Conservation (phyloP, 1,140 invertebrate species). For the Meteorus sp. region DNA sequence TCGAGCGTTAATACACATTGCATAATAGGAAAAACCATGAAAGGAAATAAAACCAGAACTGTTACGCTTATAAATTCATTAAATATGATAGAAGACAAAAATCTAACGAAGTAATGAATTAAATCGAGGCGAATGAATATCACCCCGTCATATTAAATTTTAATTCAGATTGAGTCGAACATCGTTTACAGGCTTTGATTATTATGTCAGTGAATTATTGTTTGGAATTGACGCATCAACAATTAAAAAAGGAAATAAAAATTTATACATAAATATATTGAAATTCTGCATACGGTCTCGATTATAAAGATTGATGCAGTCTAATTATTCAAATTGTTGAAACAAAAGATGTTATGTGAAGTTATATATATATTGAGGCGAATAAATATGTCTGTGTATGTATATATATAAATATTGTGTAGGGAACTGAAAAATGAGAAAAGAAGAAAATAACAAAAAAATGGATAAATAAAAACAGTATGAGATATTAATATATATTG, state of each 20-base stretch:
- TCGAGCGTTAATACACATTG: neutral
- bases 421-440: slow-evolving; percentile 23
- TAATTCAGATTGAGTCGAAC: slow-evolving; percentile 8
- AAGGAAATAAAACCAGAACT: slow-evolving; percentile 14
- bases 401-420: slow-evolving; percentile 40
- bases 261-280: neutral
- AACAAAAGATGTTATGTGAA: slow-evolving; percentile 5
- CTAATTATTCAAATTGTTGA: slow-evolving; percentile 20
- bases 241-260: slow-evolving; percentile 8
- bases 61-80: slow-evolving; percentile 19
- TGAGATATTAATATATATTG: slow-evolving; percentile 36
- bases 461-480: slow-evolving; percentile 17
- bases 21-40: too few relatives aligned
- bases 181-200: too few relatives aligned
- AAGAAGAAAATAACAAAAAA: slow-evolving; percentile 8
- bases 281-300: slow-evolving; percentile 16
- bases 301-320: slow-evolving; percentile 14
- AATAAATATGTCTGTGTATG: slow-evolving; percentile 45
- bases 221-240: neutral
- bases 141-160: neutral
- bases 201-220: neutral
- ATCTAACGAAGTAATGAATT: slow-evolving; percentile 13
- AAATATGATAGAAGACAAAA: slow-evolving; percentile 8
- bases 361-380: slow-evolving; percentile 31
- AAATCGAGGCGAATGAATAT: neutral